Percentiles rank a stretch among this genome's conserved stretches.
Conservation (phyloP, 2,888 invertebrate species). For the Drosophila nr. medialis region DNA sequence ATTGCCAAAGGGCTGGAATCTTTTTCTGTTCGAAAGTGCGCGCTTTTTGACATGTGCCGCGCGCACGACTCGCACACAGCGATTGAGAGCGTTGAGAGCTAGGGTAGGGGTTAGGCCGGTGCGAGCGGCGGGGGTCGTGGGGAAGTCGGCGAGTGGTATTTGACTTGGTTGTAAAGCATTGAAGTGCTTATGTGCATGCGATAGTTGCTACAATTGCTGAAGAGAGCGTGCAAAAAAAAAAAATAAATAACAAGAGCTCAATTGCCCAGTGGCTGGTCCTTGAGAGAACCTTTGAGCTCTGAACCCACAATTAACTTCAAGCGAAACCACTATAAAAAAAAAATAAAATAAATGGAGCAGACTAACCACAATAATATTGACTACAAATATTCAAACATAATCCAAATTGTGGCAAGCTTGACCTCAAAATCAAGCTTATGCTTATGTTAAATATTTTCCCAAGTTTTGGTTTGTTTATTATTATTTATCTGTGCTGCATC, state of each 20-base stretch:
- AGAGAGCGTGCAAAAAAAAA: constrained; percentile 14
- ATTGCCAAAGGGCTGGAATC: constrained; percentile 47
- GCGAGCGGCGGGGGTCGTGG: neutral
- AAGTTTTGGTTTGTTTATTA: neutral
- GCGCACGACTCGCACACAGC: constrained; percentile 62
- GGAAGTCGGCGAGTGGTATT: constrained; percentile 24
- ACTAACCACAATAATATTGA: neutral
- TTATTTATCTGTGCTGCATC: neutral
- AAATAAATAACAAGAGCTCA: constrained; percentile 34
- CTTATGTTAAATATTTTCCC: neutral
- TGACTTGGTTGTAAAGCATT: constrained; percentile 48
- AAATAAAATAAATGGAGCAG: neutral
- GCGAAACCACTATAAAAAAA: neutral
- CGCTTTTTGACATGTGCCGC: constrained; percentile 75
- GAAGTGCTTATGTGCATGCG: constrained; percentile 40
- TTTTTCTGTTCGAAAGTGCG: constrained; percentile 61
- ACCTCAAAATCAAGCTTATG: neutral
- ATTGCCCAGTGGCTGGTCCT: constrained; percentile 57
- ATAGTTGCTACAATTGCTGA: constrained; percentile 59
- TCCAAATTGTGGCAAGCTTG: neutral
- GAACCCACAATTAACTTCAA: constrained; percentile 20
- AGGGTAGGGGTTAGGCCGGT: constrained; percentile 1
- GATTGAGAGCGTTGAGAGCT: constrained; percentile 13
- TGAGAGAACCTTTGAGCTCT: constrained; percentile 32
- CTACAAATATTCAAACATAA: neutral